A percentile compares a stretch with the other conserved stretches of the same genome.
phyloP scores from a whole-genome alignment of 37 sponge, comb jelly and placozoan species.

The Oscarella lobularis region DNA sequence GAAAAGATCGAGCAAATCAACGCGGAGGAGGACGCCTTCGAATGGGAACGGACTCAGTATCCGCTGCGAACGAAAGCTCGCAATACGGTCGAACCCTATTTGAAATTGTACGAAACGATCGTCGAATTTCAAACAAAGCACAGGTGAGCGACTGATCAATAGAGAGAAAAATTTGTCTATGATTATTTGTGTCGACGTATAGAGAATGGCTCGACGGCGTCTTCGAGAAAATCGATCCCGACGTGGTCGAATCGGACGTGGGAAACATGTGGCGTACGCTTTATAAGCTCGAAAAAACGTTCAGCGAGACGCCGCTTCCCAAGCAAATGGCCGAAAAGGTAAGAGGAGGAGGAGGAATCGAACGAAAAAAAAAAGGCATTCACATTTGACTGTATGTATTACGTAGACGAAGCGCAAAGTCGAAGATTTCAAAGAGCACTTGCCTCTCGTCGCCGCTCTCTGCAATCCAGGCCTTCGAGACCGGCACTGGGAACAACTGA shows the following conservation, averaged over 20 bases:
- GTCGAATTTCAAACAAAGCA: conserved; percentile 77
- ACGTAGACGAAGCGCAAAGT: conserved; percentile 76
- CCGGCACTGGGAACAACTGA: conserved; percentile 94
- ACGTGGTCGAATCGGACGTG: conserved; percentile 82
- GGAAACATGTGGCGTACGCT: conserved; percentile 79
- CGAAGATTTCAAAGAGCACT: conserved; percentile 85
- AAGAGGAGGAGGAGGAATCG: not conserved
- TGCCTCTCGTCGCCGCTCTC: conserved; percentile 76
- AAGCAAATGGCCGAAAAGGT: conserved; percentile 82
- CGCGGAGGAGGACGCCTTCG: conserved; percentile 93
- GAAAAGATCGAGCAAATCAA: conserved; percentile 93
- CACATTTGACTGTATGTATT: too few species aligned
- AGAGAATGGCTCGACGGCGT: conserved; percentile 93
- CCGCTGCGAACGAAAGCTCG: conserved; percentile 67
- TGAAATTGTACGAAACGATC: conserved; percentile 78
- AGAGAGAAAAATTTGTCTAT: not conserved
- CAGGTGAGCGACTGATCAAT: conserved; percentile 34
- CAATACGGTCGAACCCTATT: conserved; percentile 69
- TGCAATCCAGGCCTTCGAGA: conserved; percentile 97
- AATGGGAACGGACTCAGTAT: conserved; percentile 93
- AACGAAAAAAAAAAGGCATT: too few species aligned
- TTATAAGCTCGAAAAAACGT: conserved; percentile 90
- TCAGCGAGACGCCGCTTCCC: conserved; percentile 67
- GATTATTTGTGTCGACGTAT: not conserved
- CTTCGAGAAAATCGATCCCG: conserved; percentile 81